Conservation (phyloP, 2,113 vertebrate genomes). For the Genyomyrus donnyi region DNA sequence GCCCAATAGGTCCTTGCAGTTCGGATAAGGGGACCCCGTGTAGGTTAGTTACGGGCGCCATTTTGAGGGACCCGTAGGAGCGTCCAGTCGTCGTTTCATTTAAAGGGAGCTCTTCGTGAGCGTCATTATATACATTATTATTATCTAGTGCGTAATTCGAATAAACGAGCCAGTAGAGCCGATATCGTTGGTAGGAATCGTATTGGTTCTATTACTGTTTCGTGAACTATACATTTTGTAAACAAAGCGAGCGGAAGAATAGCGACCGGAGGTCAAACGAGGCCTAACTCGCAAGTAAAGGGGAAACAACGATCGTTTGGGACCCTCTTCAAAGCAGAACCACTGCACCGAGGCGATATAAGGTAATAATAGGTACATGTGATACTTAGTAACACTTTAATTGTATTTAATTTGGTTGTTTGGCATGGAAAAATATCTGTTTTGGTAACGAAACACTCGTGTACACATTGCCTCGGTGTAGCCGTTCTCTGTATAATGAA, state of each 20-base stretch:
- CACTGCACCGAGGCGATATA: not conserved
- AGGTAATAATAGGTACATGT: not conserved
- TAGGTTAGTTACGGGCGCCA: conserved; percentile 17
- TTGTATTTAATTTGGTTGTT: not conserved
- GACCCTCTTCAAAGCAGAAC: conserved; percentile 1
- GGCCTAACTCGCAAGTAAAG: conserved; percentile 6
- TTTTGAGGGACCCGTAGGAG: conserved; percentile 11
- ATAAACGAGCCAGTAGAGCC: not conserved
- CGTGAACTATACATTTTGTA: not conserved
- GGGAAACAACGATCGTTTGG: conserved; percentile 1
- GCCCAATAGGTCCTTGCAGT: not conserved
- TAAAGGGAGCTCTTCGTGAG: not conserved
- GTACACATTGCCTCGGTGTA: not conserved
- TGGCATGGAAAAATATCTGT: not conserved
- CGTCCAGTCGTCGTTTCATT: not conserved
- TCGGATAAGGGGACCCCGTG: conserved; percentile 5
- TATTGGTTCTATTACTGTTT: not conserved
- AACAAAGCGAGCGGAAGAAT: not conserved
- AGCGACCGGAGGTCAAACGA: conserved; percentile 16
- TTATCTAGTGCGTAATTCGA: not conserved
- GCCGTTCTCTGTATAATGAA: not conserved
- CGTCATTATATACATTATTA: not conserved
- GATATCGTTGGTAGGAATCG: not conserved
- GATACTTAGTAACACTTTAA: not conserved
- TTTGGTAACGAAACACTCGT: not conserved